Evolutionary conservation across 2,888 invertebrate genomes (phyloP), one percentile per base, ranked within the genome.

Genomic region (Ectropis crepuscularia): DNA sequence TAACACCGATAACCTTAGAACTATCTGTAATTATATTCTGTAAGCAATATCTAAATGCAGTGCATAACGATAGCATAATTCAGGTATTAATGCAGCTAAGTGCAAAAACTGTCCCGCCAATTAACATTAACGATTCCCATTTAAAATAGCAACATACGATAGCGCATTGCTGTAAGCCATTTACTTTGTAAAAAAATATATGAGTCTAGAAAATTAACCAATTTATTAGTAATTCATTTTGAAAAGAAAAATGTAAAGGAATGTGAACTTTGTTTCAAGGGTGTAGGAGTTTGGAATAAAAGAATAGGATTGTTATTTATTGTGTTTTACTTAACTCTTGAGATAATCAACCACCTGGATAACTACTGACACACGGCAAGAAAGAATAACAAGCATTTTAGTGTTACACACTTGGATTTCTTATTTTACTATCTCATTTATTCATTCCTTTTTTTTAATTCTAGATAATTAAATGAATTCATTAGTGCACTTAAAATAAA

Each of bases 331-430:
- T 62, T 68, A 59, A 67, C 57, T 72, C 55, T 63, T 67, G 63
- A 70, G 74, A 77, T 76, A 74, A 75, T 74, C 71, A 70, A 71
- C 68, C 73, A 75, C 73, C 74, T 72, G 72, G 69, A 61, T 53
- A 50, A 48, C 9, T 11, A 39, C 9, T 57, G 63, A 73, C 71
- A 65, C 50, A 67, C 55, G 28, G 69, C n/a, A 6, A 2, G 4
- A 7, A 16, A 47, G 42, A 12, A 49, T 49, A 45, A 1, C 39
- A 0, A 55, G 28, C 58, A 69, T 28, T 28, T 28, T 28, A 28
- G 16, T 28, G 16, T 28, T 28, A 28, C 4, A n/a, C n/a, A n/a
- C n/a, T n/a, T n/a, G n/a, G 16, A 28, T 28, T 28, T 4, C 16
- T 28, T 28, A 1, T 28, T 28, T 28, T 28, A 2, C 16, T 2